Evolutionary conservation across 92 coral and sea anemone species (phyloP), one percentile per base, ranked within the genome.

Genomic region (Siderastrea radians): DNA sequence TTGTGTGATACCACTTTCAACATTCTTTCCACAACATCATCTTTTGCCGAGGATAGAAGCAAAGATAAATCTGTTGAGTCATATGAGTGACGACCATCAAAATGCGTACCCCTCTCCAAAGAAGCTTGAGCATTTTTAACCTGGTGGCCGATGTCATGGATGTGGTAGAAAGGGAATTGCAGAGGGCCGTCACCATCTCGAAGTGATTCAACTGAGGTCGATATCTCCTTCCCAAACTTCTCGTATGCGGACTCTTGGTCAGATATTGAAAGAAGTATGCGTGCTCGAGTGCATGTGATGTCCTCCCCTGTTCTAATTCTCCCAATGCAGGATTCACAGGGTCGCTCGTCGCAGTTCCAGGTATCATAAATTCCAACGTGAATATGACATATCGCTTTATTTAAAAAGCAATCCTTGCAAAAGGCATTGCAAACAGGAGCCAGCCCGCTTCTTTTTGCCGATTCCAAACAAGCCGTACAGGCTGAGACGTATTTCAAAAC

Each of bases 61-160:
- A 86, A 49, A 16, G 83, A 77, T 77, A 86, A 78, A 67, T 86
- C 89, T 11, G 89, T 86, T 49, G 84, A 86, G 89, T 77, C 78
- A 53, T 84, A 84, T 5, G 78, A 53, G 79, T 77, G 44, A 69
- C 50, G 78, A 52, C 89, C 84, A 77, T 67, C 61, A 68, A 86
- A 86, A 63, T 84, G 88, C 13, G 88, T 60, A 14, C 81, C 88
- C 88, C 71, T 84, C 88, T 73, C 83, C 19, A 82, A 43, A 16
- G 77, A 82, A 52, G 86, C 86, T 49, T 82, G 86, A 14, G 86
- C 77, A 82, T 82, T 82, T 15, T 82, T 82, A 65, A 73, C 19
- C 80, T 84, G 88, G 73, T 84, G 88, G 19, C 85, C 80, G 48
- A 84, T 58, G 77, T 83, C 87, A 60, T 83, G 87, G 48, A 59